Evolutionary conservation across 2,113 vertebrate species (phyloP).

Genomic region (Petromus typicus): DNA sequence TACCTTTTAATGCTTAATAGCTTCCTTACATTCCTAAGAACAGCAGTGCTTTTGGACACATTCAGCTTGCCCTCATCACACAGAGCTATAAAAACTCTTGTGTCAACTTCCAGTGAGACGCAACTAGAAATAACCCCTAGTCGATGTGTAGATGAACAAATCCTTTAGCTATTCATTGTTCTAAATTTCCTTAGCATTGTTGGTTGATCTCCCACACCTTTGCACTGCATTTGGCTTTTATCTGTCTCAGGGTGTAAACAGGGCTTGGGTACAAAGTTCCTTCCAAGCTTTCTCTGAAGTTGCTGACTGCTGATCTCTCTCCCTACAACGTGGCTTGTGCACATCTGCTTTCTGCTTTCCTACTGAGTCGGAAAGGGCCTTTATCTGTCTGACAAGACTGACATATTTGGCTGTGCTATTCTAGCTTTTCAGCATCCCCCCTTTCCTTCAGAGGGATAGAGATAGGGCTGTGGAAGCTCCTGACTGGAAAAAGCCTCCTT

Average conservation of each 20-base stretch:
- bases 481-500: not conserved
- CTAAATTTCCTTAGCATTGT: not conserved
- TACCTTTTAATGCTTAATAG: not conserved
- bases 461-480: not conserved
- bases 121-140: not conserved
- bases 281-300: conserved; percentile 7
- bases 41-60: not conserved
- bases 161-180: not conserved
- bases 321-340: not conserved
- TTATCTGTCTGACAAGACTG: not conserved
- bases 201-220: not conserved
- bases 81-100: not conserved
- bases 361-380: not conserved
- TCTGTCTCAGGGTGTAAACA: not conserved
- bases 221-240: not conserved
- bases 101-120: not conserved
- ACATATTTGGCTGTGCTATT: not conserved
- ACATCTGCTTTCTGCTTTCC: not conserved
- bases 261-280: not conserved
- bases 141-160: not conserved
- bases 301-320: not conserved
- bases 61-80: not conserved
- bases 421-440: not conserved
- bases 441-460: not conserved
- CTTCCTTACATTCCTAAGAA: not conserved